Percentiles rank a stretch among this genome's conserved stretches.
phyloP scores from a whole-genome alignment of 1,140 invertebrate genomes.

The Bombyx mori region ASM3026992v2 NC_085117.1:13026001-13026500 shows the following conservation, averaged over 20 bases:
- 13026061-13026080: conserved; percentile 20
- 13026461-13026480: no score
- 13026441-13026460: no score
- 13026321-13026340: conserved; percentile 10
- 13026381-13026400: conserved; percentile 36
- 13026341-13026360: conserved; percentile 26
- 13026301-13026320: conserved; percentile 27
- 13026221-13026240: conserved; percentile 52
- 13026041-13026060: conserved; percentile 29
- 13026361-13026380: conserved; percentile 20
- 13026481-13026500: no score
- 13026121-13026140: conserved; percentile 49
- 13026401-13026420: conserved; percentile 51
- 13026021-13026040: conserved; percentile 53
- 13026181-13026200: conserved; percentile 63
- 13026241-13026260: conserved; percentile 51
- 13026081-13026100: conserved; percentile 29
- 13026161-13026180: conserved; percentile 61
- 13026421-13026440: background rate
- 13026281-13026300: conserved; percentile 31
- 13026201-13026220: conserved; percentile 59
- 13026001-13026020: conserved; percentile 51
- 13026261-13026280: conserved; percentile 40
- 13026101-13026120: conserved; percentile 35
- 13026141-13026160: conserved; percentile 46